Base-by-base conservation (phyloP, 2,797 vertebrate species). In the Microtus californicus region DNA sequence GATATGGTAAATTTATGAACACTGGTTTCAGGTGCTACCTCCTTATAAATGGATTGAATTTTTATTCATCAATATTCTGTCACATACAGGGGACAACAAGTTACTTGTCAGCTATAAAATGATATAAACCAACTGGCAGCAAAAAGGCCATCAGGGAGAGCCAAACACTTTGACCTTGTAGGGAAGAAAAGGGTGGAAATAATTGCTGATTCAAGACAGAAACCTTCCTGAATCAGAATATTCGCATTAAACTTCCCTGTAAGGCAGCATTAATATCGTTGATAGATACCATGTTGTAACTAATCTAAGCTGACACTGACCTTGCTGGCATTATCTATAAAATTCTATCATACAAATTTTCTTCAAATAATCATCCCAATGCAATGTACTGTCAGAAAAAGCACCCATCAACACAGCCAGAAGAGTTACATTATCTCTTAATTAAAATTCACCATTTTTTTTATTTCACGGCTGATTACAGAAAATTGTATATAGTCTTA, bases 221-320 rank as follows among this genome's bases (percentile, higher is more conserved):
- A 98, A 96, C 0, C 0, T 96, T 97, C 94, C 91, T 92, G 67
- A 96, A 98, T 74, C 8, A 91, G 74, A 21, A 15, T 91, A 90
- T 45, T 93, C 89, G 97, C 37, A 69, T 97, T 97, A 96, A 90
- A 37, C 27, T 97, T 96, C n/a, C 27, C 11, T 95, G 79, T 48
- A 71, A 82, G 13, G 96, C 67, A 51, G 94, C 96, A 97, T 73
- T 97, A 94, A 98, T 98, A 98, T 98, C 56, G 78, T 78, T 97
- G 95, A 98, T 71, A 97, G 96, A 97, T 97, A 98, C 59, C 96
- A 92, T 48, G 65, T 56, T 78, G 2, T 87, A 98, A 97, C 97
- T 98, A 98, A 98, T 98, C 48, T 93, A 98, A 97, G 54, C 59
- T 98, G 97, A 98, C 92, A 95, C 21, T 96, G 97, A 97, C 95